Evolutionary conservation across 1,140 invertebrate genomes (phyloP), one percentile per base, ranked within the genome.

Genomic region (Megalonaias nervosa): DNA sequence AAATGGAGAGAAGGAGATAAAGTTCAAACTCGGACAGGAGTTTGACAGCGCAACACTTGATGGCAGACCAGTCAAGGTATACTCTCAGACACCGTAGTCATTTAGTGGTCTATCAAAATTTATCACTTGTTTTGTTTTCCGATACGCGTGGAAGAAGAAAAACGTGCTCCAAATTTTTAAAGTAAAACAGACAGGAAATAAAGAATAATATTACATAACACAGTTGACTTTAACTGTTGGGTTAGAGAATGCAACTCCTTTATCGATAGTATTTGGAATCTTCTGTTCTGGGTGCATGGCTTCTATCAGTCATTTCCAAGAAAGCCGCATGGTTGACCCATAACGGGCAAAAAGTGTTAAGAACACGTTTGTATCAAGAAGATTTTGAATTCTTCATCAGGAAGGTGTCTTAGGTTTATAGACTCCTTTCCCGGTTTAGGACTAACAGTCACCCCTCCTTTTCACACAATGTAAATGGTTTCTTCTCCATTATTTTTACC

Each of bases 11-110:
- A 93, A 94, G 0, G 92, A 94, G 74, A 93, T 95, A 66, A 94
- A 92, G 79, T 97, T 97, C 90, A 95, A 91, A 71, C 91, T 95
- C 5, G 95, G 94, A 26, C 93, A 94, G 80, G 94, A 96, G 88
- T 95, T 96, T 87, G 95, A 96, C 19, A 95, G 97, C 82, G 94
- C 94, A 84, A 96, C 95, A 21, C 92, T 94, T 15, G 96, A 97
- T 87, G 95, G 95, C 17, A 92, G 94, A 60, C 94, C 93, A 88
- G 96, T 97, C 21, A 95, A 95, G 89, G 80, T 81, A 57, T 31
- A 57, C 2, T 9, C 23, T 31, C 26, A 48, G n/a, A 14, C 38
- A 48, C 11, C 6, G 38, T 1, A 48, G 9, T 48, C 4, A 48
- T 48, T 9, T 11, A 48, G 11, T 48, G 4, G 38, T 48, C 6